Percentiles rank a stretch among this genome's conserved stretches.
These are phyloP conservation scores for Valencia hispanica DNA, from an alignment of 2,797 vertebrate genomes.

Conservation along the genomic window DNA sequence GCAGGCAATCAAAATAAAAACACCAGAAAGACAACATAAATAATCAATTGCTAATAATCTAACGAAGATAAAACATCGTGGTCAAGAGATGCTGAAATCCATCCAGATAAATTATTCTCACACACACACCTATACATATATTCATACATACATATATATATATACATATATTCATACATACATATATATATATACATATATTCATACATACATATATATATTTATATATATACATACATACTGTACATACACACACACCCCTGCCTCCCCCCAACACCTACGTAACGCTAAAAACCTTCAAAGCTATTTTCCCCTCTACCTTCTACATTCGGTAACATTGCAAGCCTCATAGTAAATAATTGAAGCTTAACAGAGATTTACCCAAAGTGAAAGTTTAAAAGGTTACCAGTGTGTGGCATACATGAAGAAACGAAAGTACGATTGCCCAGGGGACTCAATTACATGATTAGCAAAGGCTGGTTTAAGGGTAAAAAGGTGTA, in stretches of 20 bases:
- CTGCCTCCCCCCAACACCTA: slow-evolving; percentile 29
- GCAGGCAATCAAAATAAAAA: not conserved
- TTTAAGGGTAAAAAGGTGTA: not conserved
- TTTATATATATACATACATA: too few species aligned
- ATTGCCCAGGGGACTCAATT: slow-evolving; percentile 16
- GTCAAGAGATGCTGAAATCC: slow-evolving; percentile 32
- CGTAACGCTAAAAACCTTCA: slow-evolving; percentile 31
- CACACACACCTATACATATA: not conserved
- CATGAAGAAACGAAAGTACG: slow-evolving; percentile 16
- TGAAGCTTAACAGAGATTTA: slow-evolving; percentile 59
- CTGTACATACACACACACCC: not conserved
- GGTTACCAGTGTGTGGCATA: slow-evolving; percentile 31
- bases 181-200: too few species aligned
- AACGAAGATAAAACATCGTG: slow-evolving; percentile 26
- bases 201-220: too few species aligned
- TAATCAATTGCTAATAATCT: not conserved
- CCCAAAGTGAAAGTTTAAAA: slow-evolving; percentile 42
- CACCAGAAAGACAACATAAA: not conserved
- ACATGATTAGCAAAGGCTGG: not conserved
- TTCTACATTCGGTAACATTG: slow-evolving; percentile 32
- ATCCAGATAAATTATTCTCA: slow-evolving; percentile 47
- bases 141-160: too few species aligned
- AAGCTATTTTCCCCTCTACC: slow-evolving; percentile 10
- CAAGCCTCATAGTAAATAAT: slow-evolving; percentile 53
- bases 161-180: too few species aligned